A percentile compares a stretch with the other conserved stretches of the same genome.
These are phyloP conservation scores for Ciconia stormi DNA, from an alignment of 2,113 vertebrate genomes.

Conservation along the genomic window DNA sequence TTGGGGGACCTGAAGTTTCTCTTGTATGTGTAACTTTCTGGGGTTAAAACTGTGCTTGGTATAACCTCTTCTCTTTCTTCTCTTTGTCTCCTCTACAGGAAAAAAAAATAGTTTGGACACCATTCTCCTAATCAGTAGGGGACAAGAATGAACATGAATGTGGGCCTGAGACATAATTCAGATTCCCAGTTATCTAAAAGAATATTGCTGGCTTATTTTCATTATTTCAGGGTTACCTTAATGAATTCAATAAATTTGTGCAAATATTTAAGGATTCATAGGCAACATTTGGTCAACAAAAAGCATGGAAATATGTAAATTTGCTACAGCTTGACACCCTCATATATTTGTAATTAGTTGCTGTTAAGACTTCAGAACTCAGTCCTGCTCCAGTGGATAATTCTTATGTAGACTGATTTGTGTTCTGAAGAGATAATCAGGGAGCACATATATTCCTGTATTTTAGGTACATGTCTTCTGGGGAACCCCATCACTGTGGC, in stretches of 20 bases:
- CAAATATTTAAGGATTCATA: not conserved
- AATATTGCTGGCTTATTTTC: not conserved
- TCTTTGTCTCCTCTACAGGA: not conserved
- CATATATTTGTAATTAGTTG: not conserved
- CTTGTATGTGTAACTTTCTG: accelerated
- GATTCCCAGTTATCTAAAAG: not conserved
- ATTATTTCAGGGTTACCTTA: not conserved
- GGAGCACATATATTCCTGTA: not conserved
- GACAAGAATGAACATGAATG: not conserved
- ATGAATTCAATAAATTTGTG: not conserved
- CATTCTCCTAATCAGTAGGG: not conserved
- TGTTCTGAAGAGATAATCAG: not conserved
- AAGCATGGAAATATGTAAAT: not conserved
- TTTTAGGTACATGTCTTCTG: not conserved
- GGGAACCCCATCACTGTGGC: not conserved
- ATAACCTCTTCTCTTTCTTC: not conserved
- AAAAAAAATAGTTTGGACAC: not conserved
- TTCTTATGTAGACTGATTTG: not conserved
- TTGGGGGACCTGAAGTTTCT: accelerated
- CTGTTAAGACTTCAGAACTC: not conserved
- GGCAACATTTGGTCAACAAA: not conserved
- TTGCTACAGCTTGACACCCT: not conserved
- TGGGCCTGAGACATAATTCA: not conserved
- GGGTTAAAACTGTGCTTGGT: not conserved
- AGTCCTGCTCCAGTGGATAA: not conserved